Evolutionary conservation across 1,140 invertebrate species (phyloP).

Genomic region (Drosophila neocordata): DNA sequence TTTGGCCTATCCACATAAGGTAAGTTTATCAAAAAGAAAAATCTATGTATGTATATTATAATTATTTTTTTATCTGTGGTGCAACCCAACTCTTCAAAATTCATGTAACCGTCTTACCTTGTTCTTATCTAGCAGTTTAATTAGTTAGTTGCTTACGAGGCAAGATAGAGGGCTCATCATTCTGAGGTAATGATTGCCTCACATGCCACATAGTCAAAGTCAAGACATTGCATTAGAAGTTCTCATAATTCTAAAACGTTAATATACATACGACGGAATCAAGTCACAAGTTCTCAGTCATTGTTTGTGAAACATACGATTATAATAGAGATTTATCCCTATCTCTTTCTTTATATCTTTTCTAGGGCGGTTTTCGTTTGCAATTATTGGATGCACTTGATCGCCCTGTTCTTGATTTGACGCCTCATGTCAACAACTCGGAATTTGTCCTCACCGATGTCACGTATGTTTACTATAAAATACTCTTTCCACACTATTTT

Average conservation of each 20-base stretch:
- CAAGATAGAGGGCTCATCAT: slow-evolving; percentile 31
- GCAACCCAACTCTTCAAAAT: not conserved
- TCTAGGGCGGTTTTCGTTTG: slow-evolving; percentile 93
- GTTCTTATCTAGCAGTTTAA: slow-evolving; percentile 53
- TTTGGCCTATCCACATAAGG: slow-evolving; percentile 95
- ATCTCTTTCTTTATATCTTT: slow-evolving; percentile 53
- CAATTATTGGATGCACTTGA: slow-evolving; percentile 92
- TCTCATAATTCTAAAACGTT: slow-evolving; percentile 70
- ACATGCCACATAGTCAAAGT: slow-evolving; percentile 63
- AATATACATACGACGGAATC: slow-evolving; percentile 41
- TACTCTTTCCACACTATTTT: not conserved
- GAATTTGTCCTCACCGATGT: slow-evolving; percentile 92
- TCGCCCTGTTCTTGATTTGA: slow-evolving; percentile 91
- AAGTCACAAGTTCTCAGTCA: slow-evolving; percentile 74
- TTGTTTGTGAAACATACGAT: slow-evolving; percentile 51
- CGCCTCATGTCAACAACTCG: slow-evolving; percentile 89
- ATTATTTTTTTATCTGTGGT: slow-evolving; percentile 7
- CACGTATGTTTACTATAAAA: slow-evolving; percentile 83
- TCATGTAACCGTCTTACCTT: slow-evolving; percentile 11
- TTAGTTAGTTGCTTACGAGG: slow-evolving; percentile 35
- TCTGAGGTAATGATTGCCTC: slow-evolving; percentile 58
- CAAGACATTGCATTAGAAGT: slow-evolving; percentile 56
- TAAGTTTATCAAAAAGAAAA: slow-evolving; percentile 84
- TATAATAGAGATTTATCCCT: not conserved
- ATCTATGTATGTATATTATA: not conserved